Evolutionary conservation across 1,140 invertebrate genomes (phyloP).

Genomic region (Nephila pilipes): DNA sequence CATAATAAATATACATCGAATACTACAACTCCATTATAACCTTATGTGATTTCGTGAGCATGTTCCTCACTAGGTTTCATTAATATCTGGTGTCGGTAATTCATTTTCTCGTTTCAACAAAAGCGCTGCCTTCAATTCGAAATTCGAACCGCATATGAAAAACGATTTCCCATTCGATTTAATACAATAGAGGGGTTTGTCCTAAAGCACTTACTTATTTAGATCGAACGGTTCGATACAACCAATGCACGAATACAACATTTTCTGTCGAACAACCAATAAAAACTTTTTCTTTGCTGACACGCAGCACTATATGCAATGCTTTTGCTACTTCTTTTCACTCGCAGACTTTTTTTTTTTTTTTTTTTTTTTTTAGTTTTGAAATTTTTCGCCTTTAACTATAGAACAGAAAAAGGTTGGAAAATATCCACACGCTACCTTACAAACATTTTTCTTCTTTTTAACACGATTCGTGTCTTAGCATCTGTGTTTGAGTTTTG

Average conservation of each 20-base stretch:
- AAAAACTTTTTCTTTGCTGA: neutral
- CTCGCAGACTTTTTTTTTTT: neutral
- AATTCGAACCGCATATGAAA: neutral
- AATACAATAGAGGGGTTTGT: neutral
- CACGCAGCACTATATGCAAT: constrained; percentile 30
- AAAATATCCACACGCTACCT: constrained; percentile 46
- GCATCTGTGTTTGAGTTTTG: neutral
- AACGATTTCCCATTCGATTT: neutral
- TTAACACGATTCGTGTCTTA: neutral
- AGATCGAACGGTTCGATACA: neutral
- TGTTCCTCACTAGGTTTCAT: neutral
- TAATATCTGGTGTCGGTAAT: neutral
- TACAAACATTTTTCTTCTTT: neutral
- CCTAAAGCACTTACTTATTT: neutral
- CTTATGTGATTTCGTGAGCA: too few relatives aligned
- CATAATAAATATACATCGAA: too few relatives aligned
- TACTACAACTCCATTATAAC: too few relatives aligned
- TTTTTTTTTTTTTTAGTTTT: neutral
- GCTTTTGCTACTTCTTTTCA: neutral
- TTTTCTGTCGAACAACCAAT: constrained; percentile 28
- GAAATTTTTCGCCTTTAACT: neutral
- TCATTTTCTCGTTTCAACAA: neutral
- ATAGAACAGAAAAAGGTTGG: neutral
- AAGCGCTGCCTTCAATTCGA: neutral
- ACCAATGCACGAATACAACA: constrained; percentile 29